Conservation (phyloP, 2,888 invertebrate genomes). For the Parnassius smintheus region DNA sequence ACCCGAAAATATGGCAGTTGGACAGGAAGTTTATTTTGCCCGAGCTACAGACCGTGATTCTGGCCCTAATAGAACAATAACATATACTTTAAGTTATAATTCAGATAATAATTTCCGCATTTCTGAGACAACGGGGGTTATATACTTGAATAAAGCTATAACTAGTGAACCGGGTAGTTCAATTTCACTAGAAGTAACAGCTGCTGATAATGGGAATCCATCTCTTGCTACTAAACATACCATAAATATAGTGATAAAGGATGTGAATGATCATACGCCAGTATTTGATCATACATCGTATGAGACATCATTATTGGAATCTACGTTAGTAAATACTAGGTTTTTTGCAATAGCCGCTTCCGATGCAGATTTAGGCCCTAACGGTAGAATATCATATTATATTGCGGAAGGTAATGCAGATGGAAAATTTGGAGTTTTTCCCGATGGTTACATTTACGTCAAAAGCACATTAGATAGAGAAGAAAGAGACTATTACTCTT, state of each 20-base stretch:
- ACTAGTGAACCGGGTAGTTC: conserved; percentile 86
- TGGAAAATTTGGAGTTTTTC: conserved; percentile 95
- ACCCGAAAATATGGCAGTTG: conserved; percentile 94
- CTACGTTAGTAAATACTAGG: conserved; percentile 93
- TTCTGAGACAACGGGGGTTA: conserved; percentile 92
- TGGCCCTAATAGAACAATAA: conserved; percentile 92
- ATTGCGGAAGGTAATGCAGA: conserved; percentile 94
- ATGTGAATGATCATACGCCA: conserved; percentile 97
- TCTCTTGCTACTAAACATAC: conserved; percentile 88
- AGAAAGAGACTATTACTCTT: conserved; percentile 93
- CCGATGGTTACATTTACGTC: conserved; percentile 95
- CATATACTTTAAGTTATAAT: conserved; percentile 90
- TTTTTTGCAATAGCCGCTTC: conserved; percentile 95
- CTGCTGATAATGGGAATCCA: conserved; percentile 91
- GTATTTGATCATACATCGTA: conserved; percentile 95
- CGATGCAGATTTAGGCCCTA: conserved; percentile 92
- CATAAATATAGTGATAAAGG: conserved; percentile 87
- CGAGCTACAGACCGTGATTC: conserved; percentile 93
- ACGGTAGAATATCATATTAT: conserved; percentile 89
- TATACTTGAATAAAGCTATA: conserved; percentile 91
- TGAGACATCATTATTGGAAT: conserved; percentile 94
- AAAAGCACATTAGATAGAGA: conserved; percentile 93
- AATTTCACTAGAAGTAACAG: conserved; percentile 89
- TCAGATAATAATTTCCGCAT: conserved; percentile 91
- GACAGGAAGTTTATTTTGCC: conserved; percentile 94